phyloP scores from a whole-genome alignment of 2,888 invertebrate genomes.

The Epinotia ramella region DNA sequence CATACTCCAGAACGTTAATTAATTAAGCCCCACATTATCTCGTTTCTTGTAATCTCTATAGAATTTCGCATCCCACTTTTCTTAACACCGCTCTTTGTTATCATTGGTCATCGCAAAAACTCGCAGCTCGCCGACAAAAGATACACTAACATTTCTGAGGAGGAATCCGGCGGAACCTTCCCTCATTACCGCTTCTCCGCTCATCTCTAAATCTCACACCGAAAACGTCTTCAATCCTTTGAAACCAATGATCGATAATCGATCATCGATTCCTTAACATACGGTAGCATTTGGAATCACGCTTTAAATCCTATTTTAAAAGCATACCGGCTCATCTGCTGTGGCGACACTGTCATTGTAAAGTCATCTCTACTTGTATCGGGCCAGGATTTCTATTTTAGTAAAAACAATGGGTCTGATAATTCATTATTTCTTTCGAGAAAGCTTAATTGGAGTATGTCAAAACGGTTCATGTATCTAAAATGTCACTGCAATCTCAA shows the following conservation, averaged over 20 bases:
- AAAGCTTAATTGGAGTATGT: constrained; percentile 26
- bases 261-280: constrained; percentile 29
- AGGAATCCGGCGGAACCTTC: constrained; percentile 76
- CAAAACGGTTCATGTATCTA: not conserved
- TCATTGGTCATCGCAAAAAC: constrained; percentile 83
- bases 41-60: constrained; percentile 65
- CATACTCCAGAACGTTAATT: constrained; percentile 64
- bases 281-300: constrained; percentile 18
- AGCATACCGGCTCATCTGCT: not conserved
- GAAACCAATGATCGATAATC: constrained; percentile 43
- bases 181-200: constrained; percentile 82
- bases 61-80: constrained; percentile 71
- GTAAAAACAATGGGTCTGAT: not conserved
- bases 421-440: constrained; percentile 7
- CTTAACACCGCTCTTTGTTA: constrained; percentile 78
- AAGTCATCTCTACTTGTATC: not conserved
- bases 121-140: constrained; percentile 81
- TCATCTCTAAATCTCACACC: constrained; percentile 55
- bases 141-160: constrained; percentile 74
- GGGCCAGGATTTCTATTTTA: not conserved
- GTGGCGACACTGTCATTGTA: not conserved
- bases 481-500: not conserved
- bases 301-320: not conserved
- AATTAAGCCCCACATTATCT: constrained; percentile 69
- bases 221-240: constrained; percentile 57